These are phyloP conservation scores for Trissonchulus latispiculum DNA, from an alignment of 2,888 invertebrate species.

Conservation along the genomic window DNA sequence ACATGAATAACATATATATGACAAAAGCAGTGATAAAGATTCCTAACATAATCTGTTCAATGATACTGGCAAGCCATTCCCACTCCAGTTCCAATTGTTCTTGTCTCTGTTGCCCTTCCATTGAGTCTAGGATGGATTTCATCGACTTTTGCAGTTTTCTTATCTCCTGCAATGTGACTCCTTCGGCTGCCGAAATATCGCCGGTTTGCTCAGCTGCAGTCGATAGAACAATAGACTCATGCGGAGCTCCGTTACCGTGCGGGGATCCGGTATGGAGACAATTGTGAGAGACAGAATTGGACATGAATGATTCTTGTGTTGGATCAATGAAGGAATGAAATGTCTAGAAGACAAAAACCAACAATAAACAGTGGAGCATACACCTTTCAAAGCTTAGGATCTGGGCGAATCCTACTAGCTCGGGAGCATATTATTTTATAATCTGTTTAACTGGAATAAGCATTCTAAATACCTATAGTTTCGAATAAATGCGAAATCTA, in stretches of 20 bases:
- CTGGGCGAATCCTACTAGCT: no score
- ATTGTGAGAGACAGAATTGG: background rate
- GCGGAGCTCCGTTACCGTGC: background rate
- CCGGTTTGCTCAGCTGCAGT: no score
- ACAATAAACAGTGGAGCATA: no score
- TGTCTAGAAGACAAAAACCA: background rate
- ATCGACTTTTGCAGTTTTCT: background rate
- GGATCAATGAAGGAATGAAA: background rate
- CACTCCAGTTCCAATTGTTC: constrained; percentile 1
- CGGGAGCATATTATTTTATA: no score
- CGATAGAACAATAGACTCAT: background rate
- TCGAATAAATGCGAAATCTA: no score
- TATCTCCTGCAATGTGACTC: background rate
- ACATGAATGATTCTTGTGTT: background rate
- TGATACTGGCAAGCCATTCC: background rate
- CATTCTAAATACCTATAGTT: no score
- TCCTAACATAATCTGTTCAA: background rate
- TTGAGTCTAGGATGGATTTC: background rate
- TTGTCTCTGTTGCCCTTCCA: background rate
- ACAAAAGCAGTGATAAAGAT: background rate
- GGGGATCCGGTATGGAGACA: background rate
- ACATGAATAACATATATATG: background rate
- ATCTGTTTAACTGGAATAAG: no score
- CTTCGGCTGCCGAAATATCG: no score
- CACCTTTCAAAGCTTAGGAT: no score